Percentiles rank a stretch among this genome's conserved stretches.
phyloP scores from a whole-genome alignment of 1,140 invertebrate genomes.

The Ctenoplectra terminalis region DNA sequence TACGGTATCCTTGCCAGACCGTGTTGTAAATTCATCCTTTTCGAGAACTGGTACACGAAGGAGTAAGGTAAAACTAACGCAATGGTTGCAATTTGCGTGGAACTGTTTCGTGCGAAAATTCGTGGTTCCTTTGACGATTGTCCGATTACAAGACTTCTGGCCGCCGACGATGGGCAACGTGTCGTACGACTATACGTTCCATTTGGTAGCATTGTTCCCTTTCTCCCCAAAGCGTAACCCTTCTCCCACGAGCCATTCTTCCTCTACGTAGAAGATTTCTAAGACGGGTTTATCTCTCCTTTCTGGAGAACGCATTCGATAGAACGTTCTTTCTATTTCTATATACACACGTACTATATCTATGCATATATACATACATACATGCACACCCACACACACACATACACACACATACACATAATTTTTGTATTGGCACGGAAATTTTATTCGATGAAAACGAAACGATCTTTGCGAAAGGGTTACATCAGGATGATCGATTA shows the following conservation, averaged over 20 bases:
- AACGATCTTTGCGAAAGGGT: slow-evolving; percentile 7
- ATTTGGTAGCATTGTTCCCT: not conserved
- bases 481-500: not conserved
- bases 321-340: not conserved
- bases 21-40: no score
- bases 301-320: slow-evolving; percentile 12
- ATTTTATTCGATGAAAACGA: slow-evolving; percentile 31
- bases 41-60: not conserved
- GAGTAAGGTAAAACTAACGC: not conserved
- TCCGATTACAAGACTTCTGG: slow-evolving; percentile 30
- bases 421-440: slow-evolving; percentile 50
- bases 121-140: not conserved
- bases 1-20: not conserved
- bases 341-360: not conserved
- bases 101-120: not conserved
- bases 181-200: not conserved
- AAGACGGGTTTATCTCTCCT: not conserved
- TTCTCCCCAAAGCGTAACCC: no score
- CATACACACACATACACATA: slow-evolving; percentile 1
- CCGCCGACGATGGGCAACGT: slow-evolving; percentile 51
- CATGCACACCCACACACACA: no score
- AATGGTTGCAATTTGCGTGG: not conserved
- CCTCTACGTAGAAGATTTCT: not conserved
- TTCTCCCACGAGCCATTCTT: no score
- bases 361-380: not conserved